Conservation (phyloP, 2,888 invertebrate species). For the Oscheius sp. region DNA sequence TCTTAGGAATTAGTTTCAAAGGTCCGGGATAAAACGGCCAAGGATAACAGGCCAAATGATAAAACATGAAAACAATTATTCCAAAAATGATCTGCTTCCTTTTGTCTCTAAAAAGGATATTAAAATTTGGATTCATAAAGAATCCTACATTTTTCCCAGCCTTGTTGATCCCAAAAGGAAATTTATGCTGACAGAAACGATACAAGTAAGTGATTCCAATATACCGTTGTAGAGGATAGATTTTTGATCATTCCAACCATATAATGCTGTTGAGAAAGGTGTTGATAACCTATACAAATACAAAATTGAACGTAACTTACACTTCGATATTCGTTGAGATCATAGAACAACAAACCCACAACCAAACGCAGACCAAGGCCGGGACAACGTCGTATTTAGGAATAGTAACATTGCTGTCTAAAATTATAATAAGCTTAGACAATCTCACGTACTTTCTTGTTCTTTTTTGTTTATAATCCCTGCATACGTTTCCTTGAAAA, state of each 20-base stretch:
- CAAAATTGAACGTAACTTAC: slow-evolving; percentile 29
- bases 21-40: slow-evolving; percentile 48
- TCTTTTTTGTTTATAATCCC: slow-evolving; percentile 48
- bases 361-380: slow-evolving; percentile 50
- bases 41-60: slow-evolving; percentile 45
- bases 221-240: slow-evolving; percentile 52
- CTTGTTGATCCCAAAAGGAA: slow-evolving; percentile 45
- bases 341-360: slow-evolving; percentile 52
- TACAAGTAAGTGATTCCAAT: slow-evolving; percentile 44
- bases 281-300: slow-evolving; percentile 50
- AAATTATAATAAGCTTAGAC: not conserved
- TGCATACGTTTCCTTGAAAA: slow-evolving; percentile 53
- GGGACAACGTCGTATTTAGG: slow-evolving; percentile 51
- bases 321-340: slow-evolving; percentile 55
- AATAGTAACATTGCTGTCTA: slow-evolving; percentile 30
- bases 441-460: slow-evolving; percentile 25
- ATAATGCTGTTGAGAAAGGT: slow-evolving; percentile 48
- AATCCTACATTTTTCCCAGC: slow-evolving; percentile 45
- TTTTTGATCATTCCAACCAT: slow-evolving; percentile 50
- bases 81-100: slow-evolving; percentile 46
- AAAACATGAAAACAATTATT: slow-evolving; percentile 39
- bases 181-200: slow-evolving; percentile 47
- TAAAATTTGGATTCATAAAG: not conserved
- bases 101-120: slow-evolving; percentile 6
- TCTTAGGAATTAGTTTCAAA: slow-evolving; percentile 33